Base-by-base conservation (phyloP, 2,888 invertebrate genomes). In the Dynastes grantii region DNA sequence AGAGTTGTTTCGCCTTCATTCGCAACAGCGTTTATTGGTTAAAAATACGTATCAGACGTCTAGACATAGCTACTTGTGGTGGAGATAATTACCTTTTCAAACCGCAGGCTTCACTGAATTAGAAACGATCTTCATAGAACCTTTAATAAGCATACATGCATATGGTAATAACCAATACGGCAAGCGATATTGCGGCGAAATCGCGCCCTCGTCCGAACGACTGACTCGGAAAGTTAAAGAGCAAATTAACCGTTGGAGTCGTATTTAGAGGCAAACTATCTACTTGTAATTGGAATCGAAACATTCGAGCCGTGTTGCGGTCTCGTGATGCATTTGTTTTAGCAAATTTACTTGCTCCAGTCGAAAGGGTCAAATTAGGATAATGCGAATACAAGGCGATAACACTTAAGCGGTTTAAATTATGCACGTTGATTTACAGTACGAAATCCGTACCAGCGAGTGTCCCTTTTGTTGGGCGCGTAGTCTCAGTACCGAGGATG, bases 251-350 rank as follows among this genome's bases (percentile, higher is more conserved):
- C 65, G 68, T 51, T 32, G 16, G 27, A 68, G 51, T 51, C 68
- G 68, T 49, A 68, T 68, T 51, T 51, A 13, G 22, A 51, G 29
- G 29, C 68, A 29, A 68, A 68, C 27, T 68, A 49, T 27, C 68
- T 68, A 13, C 68, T 68, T 13, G 68, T 51, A 68, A 68, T 51
- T 68, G 68, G 51, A 68, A 68, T 68, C 68, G 68, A 49, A 68
- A 29, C 68, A 68, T 68, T 40, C 51, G 29, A 51, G 29, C 29
- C 22, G 27, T 68, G 49, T 51, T 68, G 68, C 51, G 68, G 51
- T 68, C 29, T 51, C 51, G 29, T 45, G 51, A 68, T 63, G 63
- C 63, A 68, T 68, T 68, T 51, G 68, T 51, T 68, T 68, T 51
- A 8, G 27, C 27, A 51, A 51, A 68, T 51, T 68, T 68, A 68